A percentile compares a stretch with the other conserved stretches of the same genome.
phyloP scores from a whole-genome alignment of 2,113 vertebrate genomes.

The Melanerpes aurifrons region DNA sequence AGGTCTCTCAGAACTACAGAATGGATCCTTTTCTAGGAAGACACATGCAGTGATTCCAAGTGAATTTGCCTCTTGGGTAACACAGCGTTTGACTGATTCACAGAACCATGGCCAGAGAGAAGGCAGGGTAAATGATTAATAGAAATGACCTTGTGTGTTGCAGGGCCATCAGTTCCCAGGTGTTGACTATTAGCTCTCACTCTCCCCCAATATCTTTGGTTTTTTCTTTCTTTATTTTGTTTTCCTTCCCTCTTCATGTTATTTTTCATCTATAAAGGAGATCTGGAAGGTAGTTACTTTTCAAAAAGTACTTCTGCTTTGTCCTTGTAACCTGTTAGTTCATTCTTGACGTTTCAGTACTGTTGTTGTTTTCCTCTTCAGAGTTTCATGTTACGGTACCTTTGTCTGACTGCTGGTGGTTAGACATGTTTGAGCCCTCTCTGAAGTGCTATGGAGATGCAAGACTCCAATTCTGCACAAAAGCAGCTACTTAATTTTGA shows the following conservation, averaged over 20 bases:
- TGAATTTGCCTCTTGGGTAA: not conserved
- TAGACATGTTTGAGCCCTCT: not conserved
- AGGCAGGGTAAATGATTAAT: slow-evolving; percentile 46
- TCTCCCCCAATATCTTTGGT: not conserved
- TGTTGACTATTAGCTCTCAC: slow-evolving; percentile 17
- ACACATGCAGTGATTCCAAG: slow-evolving; percentile 2
- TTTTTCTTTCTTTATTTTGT: not conserved
- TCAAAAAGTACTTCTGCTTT: not conserved
- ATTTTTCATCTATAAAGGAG: not conserved
- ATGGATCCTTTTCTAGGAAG: slow-evolving; percentile 5
- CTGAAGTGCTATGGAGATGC: not conserved
- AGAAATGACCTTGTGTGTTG: slow-evolving; percentile 13
- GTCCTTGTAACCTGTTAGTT: not conserved
- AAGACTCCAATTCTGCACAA: not conserved
- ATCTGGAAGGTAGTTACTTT: not conserved
- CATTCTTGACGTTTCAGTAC: not conserved
- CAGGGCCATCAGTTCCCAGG: not conserved
- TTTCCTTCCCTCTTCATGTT: not conserved
- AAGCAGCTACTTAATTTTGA: not conserved
- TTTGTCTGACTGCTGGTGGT: not conserved
- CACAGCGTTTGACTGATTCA: not conserved
- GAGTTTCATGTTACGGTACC: not conserved
- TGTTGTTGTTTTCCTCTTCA: not conserved
- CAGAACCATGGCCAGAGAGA: slow-evolving; percentile 25
- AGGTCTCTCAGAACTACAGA: not conserved